Base-by-base conservation (phyloP, 2,888 invertebrate genomes). In the Entomobrya proxima region DNA sequence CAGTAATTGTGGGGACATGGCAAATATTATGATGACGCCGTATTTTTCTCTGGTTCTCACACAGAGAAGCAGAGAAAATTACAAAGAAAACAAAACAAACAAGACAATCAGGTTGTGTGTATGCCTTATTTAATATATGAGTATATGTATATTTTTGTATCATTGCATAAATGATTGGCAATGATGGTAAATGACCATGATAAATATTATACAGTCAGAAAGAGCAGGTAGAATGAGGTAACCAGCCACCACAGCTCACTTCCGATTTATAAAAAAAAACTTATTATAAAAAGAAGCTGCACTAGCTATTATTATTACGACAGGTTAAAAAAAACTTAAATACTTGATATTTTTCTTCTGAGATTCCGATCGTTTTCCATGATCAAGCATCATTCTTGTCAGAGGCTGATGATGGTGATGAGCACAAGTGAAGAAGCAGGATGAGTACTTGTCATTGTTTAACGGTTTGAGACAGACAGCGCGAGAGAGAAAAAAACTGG, bases 201-300 rank as follows among this genome's bases (percentile, higher is more conserved):
- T 24, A 7, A 55, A 55, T 52, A 21, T 21, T 47, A 2, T 11
- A 47, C 11, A 52, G 18, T n/a, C n/a, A n/a, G n/a, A n/a, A 21
- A 18, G 21, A 52, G 52, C 52, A 52, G 52, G 21, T 11, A 55
- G 24, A 11, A 2, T 4, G 50, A 18, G 13, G 69, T 44, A 69
- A 61, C 40, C 61, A 61, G 77, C 77, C 77, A 77, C 77, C 55
- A 52, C 75, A 18, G 27, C 52, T 55, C 21, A 77, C 61, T 37
- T 77, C 77, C 77, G 77, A 77, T 77, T 77, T n/a, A n/a, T n/a
- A n/a, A n/a, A n/a, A n/a, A n/a, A 37, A 21, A 35, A 61, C 77
- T 77, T 61, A 77, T 77, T 77, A 77, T 55, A 55, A 32, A 64
- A 64, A 64, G 32, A 30, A 32, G 32, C n/a, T 32, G 32, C 61